Evolutionary conservation across 2,113 vertebrate species (phyloP).

Genomic region (Aldabrachelys gigantea): DNA sequence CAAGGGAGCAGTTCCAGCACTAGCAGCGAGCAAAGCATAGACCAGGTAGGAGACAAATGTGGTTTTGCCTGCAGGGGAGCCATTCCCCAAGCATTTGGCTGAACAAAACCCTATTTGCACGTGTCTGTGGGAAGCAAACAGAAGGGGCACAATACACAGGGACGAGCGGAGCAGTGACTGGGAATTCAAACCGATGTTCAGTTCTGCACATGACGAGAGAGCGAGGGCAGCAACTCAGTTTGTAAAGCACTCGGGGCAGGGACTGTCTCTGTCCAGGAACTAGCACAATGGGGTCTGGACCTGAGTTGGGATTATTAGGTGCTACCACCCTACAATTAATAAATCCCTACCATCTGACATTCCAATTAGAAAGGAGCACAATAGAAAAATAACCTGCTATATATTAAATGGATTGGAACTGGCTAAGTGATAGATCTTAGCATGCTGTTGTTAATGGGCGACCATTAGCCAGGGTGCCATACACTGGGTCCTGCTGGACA

Average conservation of each 20-base stretch:
- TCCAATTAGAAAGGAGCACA: no score
- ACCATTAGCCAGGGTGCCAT: no score
- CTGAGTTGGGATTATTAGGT: not conserved
- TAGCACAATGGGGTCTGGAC: no score
- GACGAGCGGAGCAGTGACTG: not conserved
- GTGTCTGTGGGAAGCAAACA: not conserved
- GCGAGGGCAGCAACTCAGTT: not conserved
- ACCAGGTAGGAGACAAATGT: not conserved
- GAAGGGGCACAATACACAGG: not conserved
- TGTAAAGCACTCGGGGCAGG: no score
- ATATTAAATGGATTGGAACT: no score
- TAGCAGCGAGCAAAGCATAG: not conserved
- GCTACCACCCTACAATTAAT: not conserved
- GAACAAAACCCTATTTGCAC: not conserved
- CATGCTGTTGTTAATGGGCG: no score
- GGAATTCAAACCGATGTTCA: not conserved
- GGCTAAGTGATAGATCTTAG: no score
- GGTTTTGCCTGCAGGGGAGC: not conserved
- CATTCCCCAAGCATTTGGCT: not conserved
- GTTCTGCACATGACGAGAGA: not conserved
- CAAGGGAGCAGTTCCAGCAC: not conserved
- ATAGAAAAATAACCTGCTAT: no score
- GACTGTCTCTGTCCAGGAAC: no score
- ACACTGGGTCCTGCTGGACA: no score
- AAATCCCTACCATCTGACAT: not conserved